These are phyloP conservation scores for Nothoprocta pentlandii DNA, from an alignment of 2,113 vertebrate species.

Conservation along the genomic window DNA sequence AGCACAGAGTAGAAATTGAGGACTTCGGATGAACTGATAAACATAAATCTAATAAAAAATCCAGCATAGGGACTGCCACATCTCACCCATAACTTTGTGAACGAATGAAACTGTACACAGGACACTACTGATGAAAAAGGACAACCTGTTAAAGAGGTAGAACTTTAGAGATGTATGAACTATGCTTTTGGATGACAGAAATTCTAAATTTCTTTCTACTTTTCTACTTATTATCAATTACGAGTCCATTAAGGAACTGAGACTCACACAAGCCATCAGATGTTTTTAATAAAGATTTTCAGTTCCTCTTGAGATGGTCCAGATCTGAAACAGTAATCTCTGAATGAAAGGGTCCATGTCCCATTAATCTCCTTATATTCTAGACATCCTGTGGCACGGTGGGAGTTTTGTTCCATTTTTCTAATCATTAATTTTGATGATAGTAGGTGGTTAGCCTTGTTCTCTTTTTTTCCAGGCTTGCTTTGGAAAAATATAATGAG, in stretches of 20 bases:
- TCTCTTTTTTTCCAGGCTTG: background rate
- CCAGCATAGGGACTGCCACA: background rate
- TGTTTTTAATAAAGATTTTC: background rate
- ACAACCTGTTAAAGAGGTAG: background rate
- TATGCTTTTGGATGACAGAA: background rate
- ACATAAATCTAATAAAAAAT: background rate
- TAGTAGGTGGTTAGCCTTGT: background rate
- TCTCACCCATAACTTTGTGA: background rate
- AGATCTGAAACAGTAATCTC: background rate
- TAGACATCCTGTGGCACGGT: background rate
- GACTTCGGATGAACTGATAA: background rate
- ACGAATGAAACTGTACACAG: background rate
- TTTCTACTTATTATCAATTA: background rate
- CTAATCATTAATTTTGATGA: background rate
- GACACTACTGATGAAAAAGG: background rate
- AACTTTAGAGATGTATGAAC: background rate
- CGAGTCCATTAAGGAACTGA: background rate
- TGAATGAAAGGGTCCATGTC: background rate
- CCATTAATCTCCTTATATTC: conserved; percentile 3
- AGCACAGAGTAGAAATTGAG: background rate
- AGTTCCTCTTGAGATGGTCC: background rate
- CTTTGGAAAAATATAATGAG: background rate
- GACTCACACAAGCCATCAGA: background rate
- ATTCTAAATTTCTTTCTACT: background rate
- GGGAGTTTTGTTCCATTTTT: background rate